These are phyloP conservation scores for Formica exsecta DNA, from an alignment of 1,140 invertebrate species.

Conservation along the genomic window DNA sequence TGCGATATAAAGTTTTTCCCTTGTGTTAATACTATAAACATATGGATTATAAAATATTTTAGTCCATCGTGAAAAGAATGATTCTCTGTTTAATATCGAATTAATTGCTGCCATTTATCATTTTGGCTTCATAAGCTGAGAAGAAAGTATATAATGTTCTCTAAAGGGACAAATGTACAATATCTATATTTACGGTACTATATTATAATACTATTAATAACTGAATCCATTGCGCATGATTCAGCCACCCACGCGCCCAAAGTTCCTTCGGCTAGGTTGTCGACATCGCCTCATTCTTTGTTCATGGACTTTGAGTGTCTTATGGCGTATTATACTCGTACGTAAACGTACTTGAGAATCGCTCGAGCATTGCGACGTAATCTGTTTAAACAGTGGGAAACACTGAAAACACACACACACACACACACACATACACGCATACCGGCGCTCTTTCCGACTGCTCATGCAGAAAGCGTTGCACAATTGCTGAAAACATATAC, in stretches of 20 bases:
- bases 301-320: conserved; percentile 26
- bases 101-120: no score
- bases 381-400: conserved; percentile 42
- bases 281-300: conserved; percentile 7
- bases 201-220: background rate
- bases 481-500: background rate
- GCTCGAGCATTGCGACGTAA: conserved; percentile 34
- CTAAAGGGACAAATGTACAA: background rate
- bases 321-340: conserved; percentile 16
- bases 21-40: no score
- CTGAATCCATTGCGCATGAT: background rate
- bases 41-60: no score
- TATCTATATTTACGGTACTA: background rate
- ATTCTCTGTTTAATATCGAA: background rate
- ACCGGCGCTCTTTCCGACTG: background rate
- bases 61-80: background rate
- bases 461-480: conserved; percentile 35
- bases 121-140: background rate
- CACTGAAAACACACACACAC: conserved; percentile 13
- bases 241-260: background rate
- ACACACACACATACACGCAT: no score
- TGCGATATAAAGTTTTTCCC: background rate
- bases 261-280: conserved; percentile 14
- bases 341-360: conserved; percentile 35
- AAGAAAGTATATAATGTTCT: background rate